Evolutionary conservation across 2,113 vertebrate genomes (phyloP).

Genomic region (Cacatua alba): DNA sequence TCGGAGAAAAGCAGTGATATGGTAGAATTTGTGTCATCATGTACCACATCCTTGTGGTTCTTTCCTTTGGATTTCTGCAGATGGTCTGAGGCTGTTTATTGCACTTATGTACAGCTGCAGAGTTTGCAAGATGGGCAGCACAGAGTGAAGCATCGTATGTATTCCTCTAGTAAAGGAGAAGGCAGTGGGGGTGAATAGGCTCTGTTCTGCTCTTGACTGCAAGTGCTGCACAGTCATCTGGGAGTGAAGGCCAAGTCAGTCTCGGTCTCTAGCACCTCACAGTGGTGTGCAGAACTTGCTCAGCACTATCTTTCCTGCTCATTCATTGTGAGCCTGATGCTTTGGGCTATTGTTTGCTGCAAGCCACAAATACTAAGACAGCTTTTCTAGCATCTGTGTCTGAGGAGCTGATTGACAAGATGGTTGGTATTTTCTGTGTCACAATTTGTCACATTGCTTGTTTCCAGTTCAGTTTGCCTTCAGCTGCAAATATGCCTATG

Average conservation of each 20-base stretch:
- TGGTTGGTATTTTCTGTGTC: neutral
- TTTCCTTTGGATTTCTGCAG: neutral
- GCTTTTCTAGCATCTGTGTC: neutral
- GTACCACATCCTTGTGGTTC: neutral
- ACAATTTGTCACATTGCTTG: neutral
- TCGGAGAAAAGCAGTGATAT: neutral
- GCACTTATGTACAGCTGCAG: rapidly evolving
- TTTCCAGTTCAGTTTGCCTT: neutral
- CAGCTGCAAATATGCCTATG: neutral
- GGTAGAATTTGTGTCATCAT: neutral
- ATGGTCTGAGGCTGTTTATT: neutral
- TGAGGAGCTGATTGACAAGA: neutral
- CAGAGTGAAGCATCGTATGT: rapidly evolving
- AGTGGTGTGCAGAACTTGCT: neutral
- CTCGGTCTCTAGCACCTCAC: neutral
- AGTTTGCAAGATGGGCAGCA: rapidly evolving
- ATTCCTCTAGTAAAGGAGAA: neutral
- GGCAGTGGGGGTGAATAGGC: neutral
- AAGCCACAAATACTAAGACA: neutral
- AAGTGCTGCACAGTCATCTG: neutral
- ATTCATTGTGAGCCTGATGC: neutral
- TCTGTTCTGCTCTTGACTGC: neutral
- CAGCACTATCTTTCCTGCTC: neutral
- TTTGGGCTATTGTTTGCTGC: neutral
- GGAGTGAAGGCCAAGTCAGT: neutral